Evolutionary conservation across 1,140 invertebrate genomes (phyloP).

Genomic region (Metopolophium dirhodum): DNA sequence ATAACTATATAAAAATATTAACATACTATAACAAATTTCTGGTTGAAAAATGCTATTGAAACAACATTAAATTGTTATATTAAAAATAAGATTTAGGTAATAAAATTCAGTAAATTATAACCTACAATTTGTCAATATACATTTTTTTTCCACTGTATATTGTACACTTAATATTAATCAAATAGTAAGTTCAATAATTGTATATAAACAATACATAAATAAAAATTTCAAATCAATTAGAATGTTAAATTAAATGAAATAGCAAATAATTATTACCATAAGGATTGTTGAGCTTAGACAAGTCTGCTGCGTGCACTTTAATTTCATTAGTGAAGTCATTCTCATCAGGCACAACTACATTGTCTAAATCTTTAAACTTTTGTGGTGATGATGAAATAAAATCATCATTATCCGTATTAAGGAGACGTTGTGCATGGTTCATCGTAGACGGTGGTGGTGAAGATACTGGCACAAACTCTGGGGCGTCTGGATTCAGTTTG

Average conservation of each 20-base stretch:
- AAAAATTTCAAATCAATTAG: too few species aligned
- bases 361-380: constrained; percentile 58
- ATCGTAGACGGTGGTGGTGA: constrained; percentile 61
- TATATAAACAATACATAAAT: not conserved
- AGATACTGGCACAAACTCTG: constrained; percentile 72
- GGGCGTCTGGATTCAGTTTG: constrained; percentile 75
- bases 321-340: constrained; percentile 60
- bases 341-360: constrained; percentile 58
- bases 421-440: not conserved
- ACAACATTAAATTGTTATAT: not conserved
- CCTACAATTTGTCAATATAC: not conserved
- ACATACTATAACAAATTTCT: not conserved
- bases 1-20: not conserved
- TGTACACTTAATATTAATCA: not conserved
- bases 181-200: not conserved
- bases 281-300: constrained; percentile 45
- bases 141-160: not conserved
- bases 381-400: constrained; percentile 59
- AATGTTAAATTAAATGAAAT: too few species aligned
- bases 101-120: not conserved
- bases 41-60: not conserved
- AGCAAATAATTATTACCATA: not conserved
- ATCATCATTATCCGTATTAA: constrained; percentile 30
- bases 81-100: not conserved
- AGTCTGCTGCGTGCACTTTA: constrained; percentile 56